These are phyloP conservation scores for Cuniculus paca DNA, from an alignment of 2,797 vertebrate species.

Conservation along the genomic window DNA sequence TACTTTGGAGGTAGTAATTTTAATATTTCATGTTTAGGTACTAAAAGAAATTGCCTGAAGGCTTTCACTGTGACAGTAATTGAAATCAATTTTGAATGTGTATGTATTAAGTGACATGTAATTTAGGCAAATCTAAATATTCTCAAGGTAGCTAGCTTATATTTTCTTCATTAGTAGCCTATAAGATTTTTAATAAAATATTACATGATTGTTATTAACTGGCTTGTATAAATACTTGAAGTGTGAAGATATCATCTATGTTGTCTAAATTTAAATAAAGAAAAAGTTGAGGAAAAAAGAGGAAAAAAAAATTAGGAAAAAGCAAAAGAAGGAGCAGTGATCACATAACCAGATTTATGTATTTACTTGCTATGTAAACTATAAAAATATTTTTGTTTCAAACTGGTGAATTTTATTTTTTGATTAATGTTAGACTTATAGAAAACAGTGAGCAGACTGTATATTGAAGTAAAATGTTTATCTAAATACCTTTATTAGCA, in stretches of 20 bases:
- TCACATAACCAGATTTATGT: not conserved
- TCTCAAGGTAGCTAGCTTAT: not conserved
- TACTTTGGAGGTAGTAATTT: not conserved
- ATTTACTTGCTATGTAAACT: not conserved
- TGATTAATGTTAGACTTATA: not conserved
- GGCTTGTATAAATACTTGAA: not conserved
- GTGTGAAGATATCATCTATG: not conserved
- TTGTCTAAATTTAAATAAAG: not conserved
- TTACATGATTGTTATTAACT: not conserved
- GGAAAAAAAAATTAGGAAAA: not conserved
- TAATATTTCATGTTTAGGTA: not conserved
- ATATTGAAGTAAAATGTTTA: not conserved
- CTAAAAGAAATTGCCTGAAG: not conserved
- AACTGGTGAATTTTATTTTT: not conserved
- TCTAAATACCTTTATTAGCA: not conserved
- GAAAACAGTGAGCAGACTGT: not conserved
- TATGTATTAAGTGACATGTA: not conserved
- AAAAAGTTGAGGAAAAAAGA: not conserved
- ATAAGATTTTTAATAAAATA: not conserved
- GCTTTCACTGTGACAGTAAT: not conserved
- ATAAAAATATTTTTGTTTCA: not conserved
- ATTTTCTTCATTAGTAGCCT: not conserved
- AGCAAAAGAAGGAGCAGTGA: not conserved
- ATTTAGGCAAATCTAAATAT: conserved; percentile 1
- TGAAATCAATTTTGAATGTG: not conserved